phyloP scores from a whole-genome alignment of 2,888 invertebrate genomes.

The Chrysolina oricalcia region DNA sequence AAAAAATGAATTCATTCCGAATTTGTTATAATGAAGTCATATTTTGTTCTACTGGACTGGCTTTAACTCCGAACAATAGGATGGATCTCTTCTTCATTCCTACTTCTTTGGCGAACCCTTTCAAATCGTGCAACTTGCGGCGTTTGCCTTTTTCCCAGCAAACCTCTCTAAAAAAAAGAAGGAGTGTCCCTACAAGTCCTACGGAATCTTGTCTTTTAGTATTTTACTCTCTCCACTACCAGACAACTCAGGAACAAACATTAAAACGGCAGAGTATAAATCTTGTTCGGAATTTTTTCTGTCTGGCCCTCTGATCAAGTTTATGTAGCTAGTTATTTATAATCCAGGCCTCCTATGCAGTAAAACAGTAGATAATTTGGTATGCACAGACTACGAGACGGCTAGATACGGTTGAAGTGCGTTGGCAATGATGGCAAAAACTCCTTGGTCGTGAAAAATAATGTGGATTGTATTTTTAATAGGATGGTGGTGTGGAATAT shows the following conservation, averaged over 20 bases:
- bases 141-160: constrained; percentile 4
- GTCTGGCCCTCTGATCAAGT: constrained; percentile 28
- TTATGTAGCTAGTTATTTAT: constrained; percentile 31
- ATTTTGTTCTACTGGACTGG: not conserved
- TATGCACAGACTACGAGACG: constrained; percentile 18
- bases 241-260: constrained; percentile 24
- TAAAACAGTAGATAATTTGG: constrained; percentile 21
- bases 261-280: constrained; percentile 27
- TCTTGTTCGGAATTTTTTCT: constrained; percentile 27
- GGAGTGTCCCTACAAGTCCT: constrained; percentile 15
- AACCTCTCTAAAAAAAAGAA: not conserved
- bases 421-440: not conserved
- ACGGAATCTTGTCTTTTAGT: constrained; percentile 16
- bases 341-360: constrained; percentile 28
- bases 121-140: constrained; percentile 13
- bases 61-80: not conserved
- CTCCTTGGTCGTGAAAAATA: not conserved
- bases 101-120: constrained; percentile 17
- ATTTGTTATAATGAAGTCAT: not conserved
- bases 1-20: no score
- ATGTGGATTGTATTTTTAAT: not conserved
- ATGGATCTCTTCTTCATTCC: not conserved
- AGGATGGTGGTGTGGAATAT: not conserved
- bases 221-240: constrained; percentile 21
- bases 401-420: not conserved